These are phyloP conservation scores for Thalassarche chlororhynchos DNA, from an alignment of 2,113 vertebrate species.

Conservation along the genomic window DNA sequence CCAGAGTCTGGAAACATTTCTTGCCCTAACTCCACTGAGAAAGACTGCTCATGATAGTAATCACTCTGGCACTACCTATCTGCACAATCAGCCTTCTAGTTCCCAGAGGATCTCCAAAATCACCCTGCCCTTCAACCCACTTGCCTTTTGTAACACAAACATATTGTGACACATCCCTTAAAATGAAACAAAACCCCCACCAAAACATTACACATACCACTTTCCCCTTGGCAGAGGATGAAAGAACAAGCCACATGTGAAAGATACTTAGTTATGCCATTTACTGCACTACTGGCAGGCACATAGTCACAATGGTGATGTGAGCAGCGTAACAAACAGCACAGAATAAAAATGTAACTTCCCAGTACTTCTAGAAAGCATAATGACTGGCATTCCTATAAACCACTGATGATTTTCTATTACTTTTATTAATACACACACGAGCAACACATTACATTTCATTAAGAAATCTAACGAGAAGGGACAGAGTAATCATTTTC, in stretches of 20 bases:
- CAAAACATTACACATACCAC: background rate
- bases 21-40: background rate
- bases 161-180: conserved; percentile 26
- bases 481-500: background rate
- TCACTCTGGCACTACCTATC: background rate
- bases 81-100: conserved; percentile 1
- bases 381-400: background rate
- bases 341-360: background rate
- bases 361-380: background rate
- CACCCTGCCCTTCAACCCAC: conserved; percentile 56
- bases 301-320: background rate
- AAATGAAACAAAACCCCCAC: conserved; percentile 4
- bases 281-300: background rate
- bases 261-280: background rate
- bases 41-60: background rate
- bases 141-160: conserved; percentile 36
- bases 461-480: background rate
- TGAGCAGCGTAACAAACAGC: background rate
- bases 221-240: conserved; percentile 30
- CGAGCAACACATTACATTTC: background rate
- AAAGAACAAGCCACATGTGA: conserved; percentile 30
- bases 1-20: conserved; percentile 9
- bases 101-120: conserved; percentile 37
- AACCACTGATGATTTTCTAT: background rate
- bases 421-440: background rate